Conservation (phyloP, 2,888 invertebrate species). For the Hirtodrosophila confusa region DNA sequence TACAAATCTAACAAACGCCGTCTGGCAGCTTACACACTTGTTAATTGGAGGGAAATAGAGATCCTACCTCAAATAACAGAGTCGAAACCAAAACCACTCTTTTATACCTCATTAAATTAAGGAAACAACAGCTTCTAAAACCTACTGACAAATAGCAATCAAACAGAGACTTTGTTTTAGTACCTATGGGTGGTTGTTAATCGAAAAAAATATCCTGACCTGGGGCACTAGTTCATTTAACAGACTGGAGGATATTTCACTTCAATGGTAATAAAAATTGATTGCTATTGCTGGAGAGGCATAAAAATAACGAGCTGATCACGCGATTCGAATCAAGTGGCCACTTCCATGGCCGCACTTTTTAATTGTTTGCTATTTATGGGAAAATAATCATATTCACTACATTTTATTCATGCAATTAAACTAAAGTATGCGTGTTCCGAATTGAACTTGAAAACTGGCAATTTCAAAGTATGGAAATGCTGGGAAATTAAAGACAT, state of each 20-base stretch:
- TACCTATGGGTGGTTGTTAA: too few species aligned
- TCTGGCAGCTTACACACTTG: too few species aligned
- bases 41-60: too few species aligned
- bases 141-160: too few species aligned
- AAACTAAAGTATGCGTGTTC: constrained; percentile 22
- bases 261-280: constrained; percentile 34
- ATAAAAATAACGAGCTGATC: constrained; percentile 19
- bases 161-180: too few species aligned
- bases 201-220: not conserved
- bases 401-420: constrained; percentile 54
- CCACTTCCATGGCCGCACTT: constrained; percentile 48
- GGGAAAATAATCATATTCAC: constrained; percentile 43
- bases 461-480: constrained; percentile 56
- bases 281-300: constrained; percentile 1
- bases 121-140: too few species aligned
- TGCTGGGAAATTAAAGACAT: constrained; percentile 37
- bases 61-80: too few species aligned
- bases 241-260: constrained; percentile 20
- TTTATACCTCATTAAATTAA: too few species aligned
- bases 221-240: constrained; percentile 6
- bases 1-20: too few species aligned
- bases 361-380: constrained; percentile 44
- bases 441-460: constrained; percentile 64
- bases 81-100: too few species aligned
- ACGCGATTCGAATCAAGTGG: constrained; percentile 36